phyloP scores from a whole-genome alignment of 2,888 invertebrate species.

The Lordiphosa andalusiaca region DNA sequence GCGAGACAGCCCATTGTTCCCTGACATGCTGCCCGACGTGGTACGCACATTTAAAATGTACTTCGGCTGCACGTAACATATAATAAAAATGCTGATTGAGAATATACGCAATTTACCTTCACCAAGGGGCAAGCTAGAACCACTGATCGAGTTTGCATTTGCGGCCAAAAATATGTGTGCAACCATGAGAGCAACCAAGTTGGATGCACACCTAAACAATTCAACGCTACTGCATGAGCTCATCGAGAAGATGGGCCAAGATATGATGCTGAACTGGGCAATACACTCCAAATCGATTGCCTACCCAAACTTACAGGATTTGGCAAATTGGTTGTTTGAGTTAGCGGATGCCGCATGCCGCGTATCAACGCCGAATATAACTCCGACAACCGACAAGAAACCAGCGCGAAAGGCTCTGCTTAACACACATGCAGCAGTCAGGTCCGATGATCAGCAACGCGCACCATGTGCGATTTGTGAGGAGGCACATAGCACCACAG shows the following conservation, averaged over 20 bases:
- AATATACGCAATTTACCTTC: background rate
- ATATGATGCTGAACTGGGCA: background rate
- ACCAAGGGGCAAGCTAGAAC: slow-evolving; percentile 5
- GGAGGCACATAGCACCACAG: background rate
- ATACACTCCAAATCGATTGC: background rate
- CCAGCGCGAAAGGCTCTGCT: background rate
- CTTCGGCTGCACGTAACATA: background rate
- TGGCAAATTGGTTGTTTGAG: background rate
- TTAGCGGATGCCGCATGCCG: background rate
- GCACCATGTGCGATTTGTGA: background rate
- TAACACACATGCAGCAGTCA: background rate
- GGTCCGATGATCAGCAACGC: background rate
- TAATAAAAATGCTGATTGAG: background rate
- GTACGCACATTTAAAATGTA: background rate
- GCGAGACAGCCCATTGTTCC: too few relatives aligned
- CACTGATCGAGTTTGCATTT: slow-evolving; percentile 1
- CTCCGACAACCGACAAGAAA: background rate
- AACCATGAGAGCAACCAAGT: background rate
- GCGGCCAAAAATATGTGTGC: background rate
- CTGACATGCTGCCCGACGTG: too few relatives aligned
- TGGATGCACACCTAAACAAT: slow-evolving; percentile 3
- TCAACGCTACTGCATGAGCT: slow-evolving; percentile 1
- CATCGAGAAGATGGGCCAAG: background rate
- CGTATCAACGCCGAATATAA: background rate
- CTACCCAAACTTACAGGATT: background rate